phyloP scores from a whole-genome alignment of 1,140 invertebrate species.

The Doryteuthis pealeii region DNA sequence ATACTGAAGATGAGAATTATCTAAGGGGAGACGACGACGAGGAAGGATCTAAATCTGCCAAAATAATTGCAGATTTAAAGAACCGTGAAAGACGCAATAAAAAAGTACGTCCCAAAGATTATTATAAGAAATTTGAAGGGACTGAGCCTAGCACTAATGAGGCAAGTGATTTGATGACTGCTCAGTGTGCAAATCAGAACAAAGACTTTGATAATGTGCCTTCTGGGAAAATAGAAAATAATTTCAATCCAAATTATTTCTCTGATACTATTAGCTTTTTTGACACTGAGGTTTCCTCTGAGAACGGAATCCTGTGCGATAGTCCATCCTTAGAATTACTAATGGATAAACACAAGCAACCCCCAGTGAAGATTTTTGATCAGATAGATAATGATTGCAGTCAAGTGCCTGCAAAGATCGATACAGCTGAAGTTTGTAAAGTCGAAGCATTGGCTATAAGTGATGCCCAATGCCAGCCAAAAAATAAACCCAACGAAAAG shows the following conservation, averaged over 20 bases:
- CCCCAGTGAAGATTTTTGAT: too few species aligned
- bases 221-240: constrained; percentile 1
- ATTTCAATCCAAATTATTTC: neutral
- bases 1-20: too few species aligned
- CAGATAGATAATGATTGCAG: too few species aligned
- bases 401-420: too few species aligned
- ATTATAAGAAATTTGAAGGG: constrained; percentile 3
- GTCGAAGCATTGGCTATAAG: too few species aligned
- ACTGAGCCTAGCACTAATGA: neutral
- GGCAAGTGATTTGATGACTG: neutral
- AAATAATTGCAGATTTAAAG: neutral
- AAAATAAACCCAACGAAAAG: too few species aligned
- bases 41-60: neutral
- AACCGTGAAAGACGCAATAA: constrained; percentile 8
- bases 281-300: neutral
- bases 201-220: neutral
- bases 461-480: too few species aligned
- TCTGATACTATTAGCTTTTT: constrained; percentile 9
- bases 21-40: too few species aligned
- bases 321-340: neutral
- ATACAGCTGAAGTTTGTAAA: too few species aligned
- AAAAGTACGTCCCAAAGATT: neutral
- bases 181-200: neutral
- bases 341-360: too few species aligned
- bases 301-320: neutral